Conservation (phyloP, 30 jellyfish, hydroid and myxozoan genomes). For the Phacellophora camtschatica region DNA sequence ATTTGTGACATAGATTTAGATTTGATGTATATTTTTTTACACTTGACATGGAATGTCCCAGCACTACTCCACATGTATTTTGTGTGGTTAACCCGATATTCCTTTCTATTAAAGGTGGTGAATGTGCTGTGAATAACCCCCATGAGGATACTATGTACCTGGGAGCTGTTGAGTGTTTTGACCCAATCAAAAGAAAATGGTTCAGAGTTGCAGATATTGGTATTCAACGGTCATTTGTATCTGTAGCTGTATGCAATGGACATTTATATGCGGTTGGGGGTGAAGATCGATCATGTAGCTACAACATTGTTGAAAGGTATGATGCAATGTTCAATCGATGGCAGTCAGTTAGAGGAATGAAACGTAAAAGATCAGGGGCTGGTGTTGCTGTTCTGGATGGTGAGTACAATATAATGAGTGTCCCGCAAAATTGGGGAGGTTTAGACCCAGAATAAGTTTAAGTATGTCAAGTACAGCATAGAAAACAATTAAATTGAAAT, state of each 20-base stretch:
- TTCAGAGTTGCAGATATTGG: slow-evolving; percentile 83
- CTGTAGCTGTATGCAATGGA: slow-evolving; percentile 93
- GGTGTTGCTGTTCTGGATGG: slow-evolving; percentile 92
- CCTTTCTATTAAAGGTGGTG: slow-evolving; percentile 59
- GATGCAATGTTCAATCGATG: slow-evolving; percentile 54
- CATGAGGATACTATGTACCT: slow-evolving; percentile 91
- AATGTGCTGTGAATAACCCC: slow-evolving; percentile 87
- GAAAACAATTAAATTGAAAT: no score
- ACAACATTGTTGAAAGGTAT: slow-evolving; percentile 78
- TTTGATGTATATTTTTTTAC: no score
- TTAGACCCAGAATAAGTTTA: no score
- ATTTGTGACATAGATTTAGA: no score
- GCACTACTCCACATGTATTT: no score
- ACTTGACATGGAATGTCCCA: no score
- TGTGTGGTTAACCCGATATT: not conserved
- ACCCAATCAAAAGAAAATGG: slow-evolving; percentile 79
- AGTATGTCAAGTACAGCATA: no score
- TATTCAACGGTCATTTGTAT: slow-evolving; percentile 84
- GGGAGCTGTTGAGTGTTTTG: slow-evolving; percentile 84
- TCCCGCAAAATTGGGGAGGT: no score
- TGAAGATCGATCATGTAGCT: slow-evolving; percentile 88
- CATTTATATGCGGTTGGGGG: slow-evolving; percentile 91
- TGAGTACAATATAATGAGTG: no score
- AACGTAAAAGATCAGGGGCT: slow-evolving; percentile 93
- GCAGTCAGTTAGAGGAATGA: slow-evolving; percentile 72